Evolutionary conservation across 2,797 vertebrate species (phyloP), one percentile per base, ranked within the genome.

Genomic region (Mormyrops attenuatus): DNA sequence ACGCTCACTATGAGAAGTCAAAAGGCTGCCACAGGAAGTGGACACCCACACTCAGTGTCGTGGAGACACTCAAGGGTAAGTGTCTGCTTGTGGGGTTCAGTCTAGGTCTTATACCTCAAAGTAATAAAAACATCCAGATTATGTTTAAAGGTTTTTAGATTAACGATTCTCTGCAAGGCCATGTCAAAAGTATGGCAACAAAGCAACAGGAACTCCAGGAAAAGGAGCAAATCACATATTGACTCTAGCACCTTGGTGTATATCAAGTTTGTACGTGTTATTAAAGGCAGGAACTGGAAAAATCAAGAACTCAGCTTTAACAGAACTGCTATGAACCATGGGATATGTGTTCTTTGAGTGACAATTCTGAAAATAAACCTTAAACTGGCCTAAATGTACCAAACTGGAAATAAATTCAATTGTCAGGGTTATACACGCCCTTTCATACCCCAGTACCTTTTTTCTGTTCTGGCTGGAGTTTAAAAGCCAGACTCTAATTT

Each of bases 41-140:
- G 90, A 82, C 90, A 69, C 89, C 89, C 22, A 89, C 80, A 90
- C 90, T 91, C 66, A 77, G 90, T 91, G 88, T 89, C 87, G 85
- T 60, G 57, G 90, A 89, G 90, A 90, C 86, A 91, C 88, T 88
- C 85, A 89, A 77, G 85, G 90, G 77, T 90, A 53, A 85, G 55
- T 91, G 60, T 69, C 52, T 91, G 91, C 89, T 90, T 85, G 88
- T 88, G 66, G 66, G 82, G 73, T 88, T 87, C 69, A 63, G 85
- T 87, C 90, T 90, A 88, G 91, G 89, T 90, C 89, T 88, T 87
- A 60, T 11, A 82, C 88, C 89, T 90, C 90, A 92, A 90, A 93
- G 93, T 90, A 93, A 93, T 92, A 92, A 90, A 89, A 90, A 88
- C 85, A 91, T 89, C 17, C 90, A 87, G 89, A 13, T 0, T 84